phyloP scores from a whole-genome alignment of 2,888 invertebrate genomes.

The Eilema depressum region DNA sequence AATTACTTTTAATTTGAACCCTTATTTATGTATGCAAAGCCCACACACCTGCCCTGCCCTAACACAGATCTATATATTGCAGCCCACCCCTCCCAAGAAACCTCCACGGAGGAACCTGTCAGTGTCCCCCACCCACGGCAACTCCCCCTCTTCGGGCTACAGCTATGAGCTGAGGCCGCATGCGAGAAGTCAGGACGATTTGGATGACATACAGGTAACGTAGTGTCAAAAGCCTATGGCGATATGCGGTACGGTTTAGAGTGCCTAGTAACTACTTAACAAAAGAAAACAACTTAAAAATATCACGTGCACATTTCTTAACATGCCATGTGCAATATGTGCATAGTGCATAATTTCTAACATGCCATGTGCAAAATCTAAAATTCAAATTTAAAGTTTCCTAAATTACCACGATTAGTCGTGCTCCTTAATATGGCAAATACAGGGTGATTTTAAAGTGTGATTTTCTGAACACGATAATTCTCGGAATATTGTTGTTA shows the following conservation, averaged over 20 bases:
- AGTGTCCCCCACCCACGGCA: conserved; percentile 93
- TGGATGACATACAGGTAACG: conserved; percentile 88
- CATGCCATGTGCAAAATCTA: too few relatives aligned
- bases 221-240: conserved; percentile 1
- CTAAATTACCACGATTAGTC: too few relatives aligned
- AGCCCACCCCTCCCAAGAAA: conserved; percentile 96
- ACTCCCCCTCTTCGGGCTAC: conserved; percentile 84
- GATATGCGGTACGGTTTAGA: not conserved
- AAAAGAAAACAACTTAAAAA: too few relatives aligned
- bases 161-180: conserved; percentile 89
- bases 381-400: too few relatives aligned
- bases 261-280: too few relatives aligned
- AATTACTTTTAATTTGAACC: not conserved
- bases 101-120: conserved; percentile 95
- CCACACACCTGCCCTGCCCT: conserved; percentile 25
- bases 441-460: not conserved
- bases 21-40: not conserved
- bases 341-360: too few relatives aligned
- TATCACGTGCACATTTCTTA: too few relatives aligned
- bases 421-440: too few relatives aligned
- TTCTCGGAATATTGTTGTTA: not conserved
- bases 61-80: conserved; percentile 57
- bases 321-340: too few relatives aligned
- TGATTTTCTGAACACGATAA: not conserved
- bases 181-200: conserved; percentile 90